A percentile compares a stretch with the other conserved stretches of the same genome.
Conservation (phyloP, 30 jellyfish, hydroid and myxozoan species). For the Aurelia sp. region DNA sequence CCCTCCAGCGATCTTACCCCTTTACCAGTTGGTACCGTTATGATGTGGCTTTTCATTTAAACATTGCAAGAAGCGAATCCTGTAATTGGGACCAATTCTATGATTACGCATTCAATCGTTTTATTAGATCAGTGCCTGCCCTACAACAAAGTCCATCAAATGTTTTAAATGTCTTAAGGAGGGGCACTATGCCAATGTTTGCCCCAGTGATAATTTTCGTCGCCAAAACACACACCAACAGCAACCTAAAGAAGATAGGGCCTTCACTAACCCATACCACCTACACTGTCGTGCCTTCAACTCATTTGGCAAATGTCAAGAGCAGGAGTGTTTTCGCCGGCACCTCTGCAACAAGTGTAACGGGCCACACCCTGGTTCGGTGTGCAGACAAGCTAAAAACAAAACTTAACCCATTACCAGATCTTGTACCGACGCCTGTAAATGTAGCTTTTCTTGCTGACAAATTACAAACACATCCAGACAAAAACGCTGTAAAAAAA, state of each 20-base stretch:
- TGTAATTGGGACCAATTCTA: not conserved
- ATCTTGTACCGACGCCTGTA: not conserved
- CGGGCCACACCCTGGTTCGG: not conserved
- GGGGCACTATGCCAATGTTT: conserved; percentile 15
- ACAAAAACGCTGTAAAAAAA: not conserved
- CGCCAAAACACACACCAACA: not conserved
- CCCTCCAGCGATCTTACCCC: conserved; percentile 16
- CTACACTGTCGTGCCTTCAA: conserved; percentile 1
- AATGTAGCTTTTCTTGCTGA: not conserved
- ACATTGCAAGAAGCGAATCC: conserved; percentile 3
- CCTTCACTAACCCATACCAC: conserved; percentile 15
- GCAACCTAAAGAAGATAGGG: not conserved
- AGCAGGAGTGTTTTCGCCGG: not conserved
- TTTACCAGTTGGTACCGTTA: conserved; percentile 9
- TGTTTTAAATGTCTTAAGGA: conserved; percentile 8
- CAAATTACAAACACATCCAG: not conserved
- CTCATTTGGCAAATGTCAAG: not conserved
- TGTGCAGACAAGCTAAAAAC: not conserved
- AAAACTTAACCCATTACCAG: not conserved
- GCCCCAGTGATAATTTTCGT: conserved; percentile 16
- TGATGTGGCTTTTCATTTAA: conserved; percentile 2
- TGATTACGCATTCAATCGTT: conserved; percentile 18
- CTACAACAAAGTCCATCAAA: not conserved
- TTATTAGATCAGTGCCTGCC: not conserved
- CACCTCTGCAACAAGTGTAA: conserved; percentile 5